A percentile compares a stretch with the other conserved stretches of the same genome.
Evolutionary conservation across 2,797 vertebrate species (phyloP).

Genomic region (Danio albolineatus): DNA sequence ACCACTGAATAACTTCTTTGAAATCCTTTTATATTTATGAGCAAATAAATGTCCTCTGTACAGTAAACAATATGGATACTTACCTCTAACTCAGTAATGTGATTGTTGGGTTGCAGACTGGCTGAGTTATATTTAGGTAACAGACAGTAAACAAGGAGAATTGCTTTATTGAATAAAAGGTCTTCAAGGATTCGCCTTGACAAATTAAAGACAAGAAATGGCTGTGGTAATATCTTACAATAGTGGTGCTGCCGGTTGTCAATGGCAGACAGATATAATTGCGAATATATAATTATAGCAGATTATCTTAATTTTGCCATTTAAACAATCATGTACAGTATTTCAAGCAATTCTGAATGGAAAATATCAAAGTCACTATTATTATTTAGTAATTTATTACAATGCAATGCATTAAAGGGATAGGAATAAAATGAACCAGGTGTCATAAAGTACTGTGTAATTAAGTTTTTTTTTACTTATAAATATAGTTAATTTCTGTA

Average conservation of each 20-base stretch:
- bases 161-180: conserved; percentile 46
- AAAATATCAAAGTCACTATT: too few species aligned
- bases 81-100: conserved; percentile 8
- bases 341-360: too few species aligned
- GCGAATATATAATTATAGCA: background rate
- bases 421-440: too few species aligned
- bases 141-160: conserved; percentile 5
- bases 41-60: background rate
- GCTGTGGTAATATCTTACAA: conserved; percentile 13
- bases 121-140: conserved; percentile 39
- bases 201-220: conserved; percentile 28
- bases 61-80: background rate
- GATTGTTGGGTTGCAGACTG: background rate
- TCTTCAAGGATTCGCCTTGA: conserved; percentile 25
- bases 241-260: background rate
- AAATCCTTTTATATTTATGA: too few species aligned
- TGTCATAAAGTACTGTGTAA: too few species aligned
- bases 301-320: background rate
- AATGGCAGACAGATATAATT: background rate
- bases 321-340: background rate
- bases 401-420: too few species aligned
- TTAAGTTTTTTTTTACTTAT: too few species aligned
- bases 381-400: too few species aligned
- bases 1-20: too few species aligned
- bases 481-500: too few species aligned